Base-by-base conservation (phyloP, 2,113 vertebrate species). In the Andinoacara biseriatus region DNA sequence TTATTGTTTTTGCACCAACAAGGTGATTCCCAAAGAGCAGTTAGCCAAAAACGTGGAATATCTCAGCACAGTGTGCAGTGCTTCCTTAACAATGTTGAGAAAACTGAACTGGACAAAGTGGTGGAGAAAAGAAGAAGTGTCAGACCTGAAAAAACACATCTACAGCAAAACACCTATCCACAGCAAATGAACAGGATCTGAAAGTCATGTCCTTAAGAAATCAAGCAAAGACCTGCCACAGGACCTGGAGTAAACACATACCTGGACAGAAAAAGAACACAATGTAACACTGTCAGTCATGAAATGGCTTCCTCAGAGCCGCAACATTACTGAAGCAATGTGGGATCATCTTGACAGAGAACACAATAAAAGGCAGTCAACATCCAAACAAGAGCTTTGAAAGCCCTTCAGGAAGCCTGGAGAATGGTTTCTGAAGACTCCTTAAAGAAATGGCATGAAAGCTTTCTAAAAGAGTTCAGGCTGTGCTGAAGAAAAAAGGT, bases 121-220 rank as follows among this genome's bases (percentile, higher is more conserved):
- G 61, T 40, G 61, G 11, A 63, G 13, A 63, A 63, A 40, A 63
- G 33, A 40, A 9, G 35, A 38, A 38, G 8, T 38, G 35, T 9
- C 9, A 8, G 35, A 6, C 35, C 35, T 38, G 9, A 38, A 38
- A 38, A 8, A 38, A 38, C 35, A 10, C 7, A 38, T 38, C 35
- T 38, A 38, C 35, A 38, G 35, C 35, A 38, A 38, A 38, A 38
- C 35, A 10, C 35, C 35, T 38, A 40, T 63, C 61, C 13, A 63
- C 6, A 63, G 20, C 20, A 63, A 33, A 38, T 38, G 35, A 63
- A n/a, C 61, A 14, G 38, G 38, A 63, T n/a, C 40, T 63, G 61
- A 24, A 63, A 63, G 35, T 63, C 61, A 24, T 63, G n/a, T 63
- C 40, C 61, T 63, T 63, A 63, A 63, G n/a, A 63, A n/a, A 46